Conservation (phyloP, 2,888 invertebrate genomes). For the Lasiommata megera region DNA sequence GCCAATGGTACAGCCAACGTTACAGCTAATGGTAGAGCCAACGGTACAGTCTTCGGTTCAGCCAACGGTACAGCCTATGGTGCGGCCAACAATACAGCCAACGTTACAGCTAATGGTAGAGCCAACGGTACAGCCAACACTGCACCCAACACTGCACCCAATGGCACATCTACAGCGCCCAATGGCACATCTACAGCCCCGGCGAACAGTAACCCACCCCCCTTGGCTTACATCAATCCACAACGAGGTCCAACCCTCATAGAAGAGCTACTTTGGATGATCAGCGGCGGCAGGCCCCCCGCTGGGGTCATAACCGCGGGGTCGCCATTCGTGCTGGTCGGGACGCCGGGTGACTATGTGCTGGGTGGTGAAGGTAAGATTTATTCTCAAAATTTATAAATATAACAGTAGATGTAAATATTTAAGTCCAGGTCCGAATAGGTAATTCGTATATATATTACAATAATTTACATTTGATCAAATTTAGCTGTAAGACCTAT, state of each 20-base stretch:
- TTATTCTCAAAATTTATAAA: not conserved
- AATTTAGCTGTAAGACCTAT: no score
- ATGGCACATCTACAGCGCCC: not conserved
- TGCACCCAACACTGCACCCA: not conserved
- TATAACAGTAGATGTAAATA: no score
- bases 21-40: no score
- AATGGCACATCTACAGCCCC: no score
- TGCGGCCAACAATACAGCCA: not conserved
- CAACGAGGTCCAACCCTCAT: slow-evolving; percentile 54
- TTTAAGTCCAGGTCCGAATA: no score
- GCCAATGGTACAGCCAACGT: not conserved
- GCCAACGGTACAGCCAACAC: not conserved
- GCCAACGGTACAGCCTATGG: no score
- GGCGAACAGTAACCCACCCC: slow-evolving; percentile 4
- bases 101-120: not conserved
- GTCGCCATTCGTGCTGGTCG: slow-evolving; percentile 69
- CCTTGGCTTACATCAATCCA: slow-evolving; percentile 27
- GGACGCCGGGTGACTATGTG: slow-evolving; percentile 74
- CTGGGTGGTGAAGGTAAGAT: slow-evolving; percentile 69
- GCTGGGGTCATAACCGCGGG: slow-evolving; percentile 59
- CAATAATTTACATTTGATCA: no score
- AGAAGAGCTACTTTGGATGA: slow-evolving; percentile 71
- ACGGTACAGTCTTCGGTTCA: no score
- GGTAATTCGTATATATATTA: no score
- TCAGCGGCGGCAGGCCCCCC: slow-evolving; percentile 58